A percentile compares a stretch with the other conserved stretches of the same genome.
These are phyloP conservation scores for Mechanitis mazaeus DNA, from an alignment of 2,888 invertebrate genomes.

Conservation along the genomic window DNA sequence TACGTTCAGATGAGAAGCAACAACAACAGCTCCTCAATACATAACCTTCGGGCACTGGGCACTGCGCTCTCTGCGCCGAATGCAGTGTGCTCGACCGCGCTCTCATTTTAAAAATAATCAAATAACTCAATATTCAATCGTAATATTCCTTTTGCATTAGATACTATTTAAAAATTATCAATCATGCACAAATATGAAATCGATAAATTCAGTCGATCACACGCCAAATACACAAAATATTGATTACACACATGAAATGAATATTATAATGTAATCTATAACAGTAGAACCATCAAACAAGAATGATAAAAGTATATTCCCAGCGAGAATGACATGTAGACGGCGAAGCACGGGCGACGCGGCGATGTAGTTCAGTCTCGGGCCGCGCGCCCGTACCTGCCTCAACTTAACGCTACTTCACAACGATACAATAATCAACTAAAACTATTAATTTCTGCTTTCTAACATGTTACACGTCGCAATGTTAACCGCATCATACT, in stretches of 20 bases:
- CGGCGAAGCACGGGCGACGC: constrained; percentile 48
- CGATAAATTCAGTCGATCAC: constrained; percentile 54
- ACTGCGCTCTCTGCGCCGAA: constrained; percentile 21
- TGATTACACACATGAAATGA: constrained; percentile 68
- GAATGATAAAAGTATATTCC: constrained; percentile 54
- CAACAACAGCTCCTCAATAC: constrained; percentile 52
- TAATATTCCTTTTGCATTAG: constrained; percentile 18
- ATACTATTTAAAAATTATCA: constrained; percentile 31
- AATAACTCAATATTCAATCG: constrained; percentile 14
- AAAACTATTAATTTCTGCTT: constrained; percentile 68
- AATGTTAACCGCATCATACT: constrained; percentile 43
- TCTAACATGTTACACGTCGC: constrained; percentile 60
- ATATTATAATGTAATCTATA: constrained; percentile 55
- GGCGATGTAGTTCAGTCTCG: constrained; percentile 71
- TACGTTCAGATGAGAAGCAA: constrained; percentile 29
- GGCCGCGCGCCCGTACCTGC: constrained; percentile 58
- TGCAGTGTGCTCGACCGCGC: constrained; percentile 25
- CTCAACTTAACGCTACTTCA: constrained; percentile 70
- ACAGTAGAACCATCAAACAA: constrained; percentile 68
- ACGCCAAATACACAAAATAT: constrained; percentile 63
- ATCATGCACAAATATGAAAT: constrained; percentile 45
- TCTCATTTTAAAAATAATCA: constrained; percentile 19
- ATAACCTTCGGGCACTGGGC: constrained; percentile 23
- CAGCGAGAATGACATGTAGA: constrained; percentile 62
- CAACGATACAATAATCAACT: constrained; percentile 73